phyloP scores from a whole-genome alignment of 2,113 vertebrate species.

The Condylura cristata region DNA sequence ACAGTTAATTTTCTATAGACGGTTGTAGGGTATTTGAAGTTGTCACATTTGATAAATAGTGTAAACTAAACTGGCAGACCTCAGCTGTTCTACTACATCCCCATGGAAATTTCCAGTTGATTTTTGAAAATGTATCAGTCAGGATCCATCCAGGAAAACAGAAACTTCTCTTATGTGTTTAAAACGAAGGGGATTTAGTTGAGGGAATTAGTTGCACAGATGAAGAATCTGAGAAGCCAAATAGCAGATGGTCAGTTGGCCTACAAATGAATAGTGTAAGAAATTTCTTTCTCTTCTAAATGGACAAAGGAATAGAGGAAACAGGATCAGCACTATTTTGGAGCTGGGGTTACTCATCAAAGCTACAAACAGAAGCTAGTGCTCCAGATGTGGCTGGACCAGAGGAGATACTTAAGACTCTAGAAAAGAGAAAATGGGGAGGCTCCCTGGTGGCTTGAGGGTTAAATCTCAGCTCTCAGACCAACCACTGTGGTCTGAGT shows the following conservation, averaged over 20 bases:
- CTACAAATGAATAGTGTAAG: neutral
- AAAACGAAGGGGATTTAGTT: constrained; percentile 35
- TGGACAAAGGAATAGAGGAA: neutral
- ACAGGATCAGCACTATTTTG: too few species aligned
- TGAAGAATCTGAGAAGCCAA: constrained; percentile 33
- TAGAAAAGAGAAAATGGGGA: neutral
- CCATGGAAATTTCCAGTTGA: constrained; percentile 53
- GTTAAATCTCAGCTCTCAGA: too few species aligned
- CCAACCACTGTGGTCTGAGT: too few species aligned
- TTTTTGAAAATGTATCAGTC: constrained; percentile 42
- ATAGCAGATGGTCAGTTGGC: neutral
- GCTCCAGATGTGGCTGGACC: neutral
- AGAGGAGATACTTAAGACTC: neutral
- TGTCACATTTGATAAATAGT: constrained; percentile 62
- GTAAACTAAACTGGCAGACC: neutral
- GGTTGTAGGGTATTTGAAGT: neutral
- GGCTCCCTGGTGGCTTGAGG: too few species aligned
- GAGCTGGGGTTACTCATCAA: neutral
- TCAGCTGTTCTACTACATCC: constrained; percentile 51
- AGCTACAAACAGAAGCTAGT: neutral
- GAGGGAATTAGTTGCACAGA: neutral
- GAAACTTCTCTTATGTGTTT: constrained; percentile 35
- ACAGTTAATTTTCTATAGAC: constrained; percentile 63
- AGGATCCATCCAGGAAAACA: constrained; percentile 19
- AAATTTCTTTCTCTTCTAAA: neutral